Conservation (phyloP, 2,888 invertebrate genomes). For the Tachina grossa region DNA sequence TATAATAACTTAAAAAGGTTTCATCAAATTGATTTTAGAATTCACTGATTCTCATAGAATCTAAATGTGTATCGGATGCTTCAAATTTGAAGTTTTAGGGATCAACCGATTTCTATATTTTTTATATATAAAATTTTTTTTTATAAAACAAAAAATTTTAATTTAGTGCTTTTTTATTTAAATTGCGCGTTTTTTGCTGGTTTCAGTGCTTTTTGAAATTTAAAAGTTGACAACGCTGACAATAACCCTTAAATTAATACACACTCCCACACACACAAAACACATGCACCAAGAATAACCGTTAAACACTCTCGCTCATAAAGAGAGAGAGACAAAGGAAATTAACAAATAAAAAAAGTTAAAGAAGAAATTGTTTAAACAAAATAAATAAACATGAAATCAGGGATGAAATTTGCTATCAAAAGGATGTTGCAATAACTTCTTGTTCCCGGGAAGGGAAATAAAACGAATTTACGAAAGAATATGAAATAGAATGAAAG, state of each 20-base stretch:
- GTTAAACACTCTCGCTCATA: not conserved
- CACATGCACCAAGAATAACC: not conserved
- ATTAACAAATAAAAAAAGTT: not conserved
- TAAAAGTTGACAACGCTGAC: no score
- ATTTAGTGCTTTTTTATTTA: no score
- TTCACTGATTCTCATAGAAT: no score
- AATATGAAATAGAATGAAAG: not conserved
- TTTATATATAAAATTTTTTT: no score
- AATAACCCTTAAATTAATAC: not conserved
- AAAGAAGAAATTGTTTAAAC: not conserved
- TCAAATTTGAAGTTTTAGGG: no score
- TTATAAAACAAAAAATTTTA: no score
- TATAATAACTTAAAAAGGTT: no score
- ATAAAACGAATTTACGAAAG: constrained; percentile 7
- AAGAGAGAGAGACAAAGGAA: not conserved
- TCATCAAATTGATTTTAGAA: no score
- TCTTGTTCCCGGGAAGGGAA: not conserved
- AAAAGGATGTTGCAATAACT: not conserved
- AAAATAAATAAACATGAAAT: not conserved
- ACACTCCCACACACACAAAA: not conserved
- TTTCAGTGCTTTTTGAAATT: no score
- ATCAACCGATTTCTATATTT: no score
- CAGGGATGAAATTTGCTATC: constrained; percentile 31
- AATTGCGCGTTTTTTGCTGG: no score
- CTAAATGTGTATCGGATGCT: no score